These are phyloP conservation scores for Pasiphila rectangulata DNA, from an alignment of 2,888 invertebrate genomes.

Conservation along the genomic window DNA sequence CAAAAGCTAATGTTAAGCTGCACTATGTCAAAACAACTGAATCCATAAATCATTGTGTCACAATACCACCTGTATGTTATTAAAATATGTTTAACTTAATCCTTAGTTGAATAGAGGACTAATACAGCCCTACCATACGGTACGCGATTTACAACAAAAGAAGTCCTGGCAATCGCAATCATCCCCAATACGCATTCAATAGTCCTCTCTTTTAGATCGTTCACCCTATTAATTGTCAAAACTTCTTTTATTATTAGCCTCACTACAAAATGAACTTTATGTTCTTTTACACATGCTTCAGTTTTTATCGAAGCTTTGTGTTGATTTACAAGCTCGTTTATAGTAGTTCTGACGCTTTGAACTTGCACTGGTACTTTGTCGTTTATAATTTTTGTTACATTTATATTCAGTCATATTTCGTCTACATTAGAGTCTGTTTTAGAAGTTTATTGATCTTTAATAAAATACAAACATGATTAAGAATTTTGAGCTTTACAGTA, in stretches of 20 bases:
- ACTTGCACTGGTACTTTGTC: conserved; percentile 52
- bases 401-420: conserved; percentile 36
- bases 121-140: conserved; percentile 72
- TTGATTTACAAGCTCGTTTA: conserved; percentile 56
- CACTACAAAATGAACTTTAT: conserved; percentile 41
- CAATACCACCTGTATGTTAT: conserved; percentile 60
- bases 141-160: conserved; percentile 58
- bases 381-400: conserved; percentile 26
- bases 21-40: conserved; percentile 29
- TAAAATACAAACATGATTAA: conserved; percentile 17
- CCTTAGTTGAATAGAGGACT: conserved; percentile 50
- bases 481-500: conserved; percentile 34
- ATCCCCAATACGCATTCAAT: conserved; percentile 64
- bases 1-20: not conserved
- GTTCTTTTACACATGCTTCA: not conserved
- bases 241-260: conserved; percentile 41
- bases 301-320: conserved; percentile 26
- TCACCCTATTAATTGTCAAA: conserved; percentile 73
- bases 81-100: conserved; percentile 70
- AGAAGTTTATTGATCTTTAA: conserved; percentile 10
- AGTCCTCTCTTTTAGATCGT: conserved; percentile 63
- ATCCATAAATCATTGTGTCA: conserved; percentile 31
- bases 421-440: conserved; percentile 32
- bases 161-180: conserved; percentile 60
- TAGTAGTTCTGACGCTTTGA: conserved; percentile 57